phyloP scores from a whole-genome alignment of 2,797 vertebrate species.

The Gallinago nigripennis region DNA sequence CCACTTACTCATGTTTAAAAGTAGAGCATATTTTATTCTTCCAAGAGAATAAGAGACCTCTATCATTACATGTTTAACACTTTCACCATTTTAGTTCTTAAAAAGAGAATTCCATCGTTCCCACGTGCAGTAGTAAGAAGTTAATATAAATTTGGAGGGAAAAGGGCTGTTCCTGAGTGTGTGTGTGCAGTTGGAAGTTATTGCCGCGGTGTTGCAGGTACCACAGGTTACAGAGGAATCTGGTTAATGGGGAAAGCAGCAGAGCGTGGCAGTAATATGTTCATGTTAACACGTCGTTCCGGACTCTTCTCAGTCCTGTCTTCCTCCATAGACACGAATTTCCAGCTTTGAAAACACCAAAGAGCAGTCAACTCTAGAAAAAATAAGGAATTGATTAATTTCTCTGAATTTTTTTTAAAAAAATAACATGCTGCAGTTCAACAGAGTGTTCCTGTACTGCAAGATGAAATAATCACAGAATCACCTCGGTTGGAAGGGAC shows the following conservation, averaged over 20 bases:
- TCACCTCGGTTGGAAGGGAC: no score
- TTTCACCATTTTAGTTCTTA: neutral
- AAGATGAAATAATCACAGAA: neutral
- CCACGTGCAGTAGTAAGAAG: neutral
- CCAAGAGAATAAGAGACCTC: neutral
- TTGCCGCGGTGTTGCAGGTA: neutral
- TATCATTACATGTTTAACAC: neutral
- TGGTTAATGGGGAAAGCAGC: neutral
- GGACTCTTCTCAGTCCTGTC: conserved; percentile 2
- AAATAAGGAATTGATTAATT: neutral
- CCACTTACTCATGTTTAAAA: neutral
- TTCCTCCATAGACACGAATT: neutral
- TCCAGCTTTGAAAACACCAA: neutral
- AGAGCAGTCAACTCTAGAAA: neutral
- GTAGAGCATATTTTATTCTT: neutral
- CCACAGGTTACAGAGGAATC: neutral
- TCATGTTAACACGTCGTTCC: neutral
- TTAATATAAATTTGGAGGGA: neutral
- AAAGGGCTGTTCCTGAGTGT: neutral
- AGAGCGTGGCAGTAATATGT: neutral
- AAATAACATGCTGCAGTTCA: neutral
- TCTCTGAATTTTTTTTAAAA: neutral
- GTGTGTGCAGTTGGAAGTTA: neutral
- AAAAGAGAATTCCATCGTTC: neutral
- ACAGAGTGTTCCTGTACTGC: neutral